These are phyloP conservation scores for Macroglossus sobrinus DNA, from an alignment of 2,113 vertebrate species.

Conservation along the genomic window DNA sequence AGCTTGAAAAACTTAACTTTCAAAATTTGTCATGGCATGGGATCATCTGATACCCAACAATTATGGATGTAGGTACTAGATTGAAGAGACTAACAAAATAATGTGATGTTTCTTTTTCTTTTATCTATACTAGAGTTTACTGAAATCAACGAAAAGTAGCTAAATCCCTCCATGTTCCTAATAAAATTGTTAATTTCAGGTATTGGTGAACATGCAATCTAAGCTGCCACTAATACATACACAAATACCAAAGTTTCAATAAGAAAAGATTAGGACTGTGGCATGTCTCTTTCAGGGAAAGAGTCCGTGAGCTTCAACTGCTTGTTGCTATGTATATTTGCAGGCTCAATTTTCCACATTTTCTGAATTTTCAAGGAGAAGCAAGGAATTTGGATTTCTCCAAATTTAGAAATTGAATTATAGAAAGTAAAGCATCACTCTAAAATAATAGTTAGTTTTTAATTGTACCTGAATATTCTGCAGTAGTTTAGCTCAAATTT, in stretches of 20 bases:
- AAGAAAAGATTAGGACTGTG: not conserved
- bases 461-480: not conserved
- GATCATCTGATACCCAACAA: not conserved
- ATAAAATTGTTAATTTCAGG: not conserved
- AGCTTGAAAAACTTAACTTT: not conserved
- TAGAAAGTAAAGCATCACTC: not conserved
- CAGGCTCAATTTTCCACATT: not conserved
- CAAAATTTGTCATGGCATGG: not conserved
- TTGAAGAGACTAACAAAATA: not conserved
- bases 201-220: not conserved
- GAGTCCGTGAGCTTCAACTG: not conserved
- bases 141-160: not conserved
- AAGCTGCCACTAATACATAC: not conserved
- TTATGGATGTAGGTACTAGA: not conserved
- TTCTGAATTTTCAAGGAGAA: not conserved
- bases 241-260: not conserved
- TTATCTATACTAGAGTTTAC: not conserved
- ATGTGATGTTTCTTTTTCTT: not conserved
- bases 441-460: not conserved
- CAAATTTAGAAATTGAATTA: not conserved
- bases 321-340: accelerated
- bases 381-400: not conserved
- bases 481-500: not conserved
- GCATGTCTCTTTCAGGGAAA: not conserved
- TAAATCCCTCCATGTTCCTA: not conserved